Percentiles rank a stretch among this genome's conserved stretches.
phyloP scores from a whole-genome alignment of 2,797 vertebrate species.

The Rhinella marina region DNA sequence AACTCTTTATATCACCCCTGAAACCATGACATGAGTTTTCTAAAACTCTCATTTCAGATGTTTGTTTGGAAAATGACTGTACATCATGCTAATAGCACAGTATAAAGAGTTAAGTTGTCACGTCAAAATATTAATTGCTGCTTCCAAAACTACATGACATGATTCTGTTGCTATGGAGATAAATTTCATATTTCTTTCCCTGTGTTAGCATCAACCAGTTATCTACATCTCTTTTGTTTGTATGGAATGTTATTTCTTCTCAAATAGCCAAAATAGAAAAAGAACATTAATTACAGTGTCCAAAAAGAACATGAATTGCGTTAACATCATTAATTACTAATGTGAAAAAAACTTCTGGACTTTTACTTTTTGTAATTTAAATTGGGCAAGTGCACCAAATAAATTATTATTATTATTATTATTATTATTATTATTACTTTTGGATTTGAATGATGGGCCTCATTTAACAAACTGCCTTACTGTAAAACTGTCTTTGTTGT shows the following conservation, averaged over 20 bases:
- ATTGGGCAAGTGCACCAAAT: too few relatives aligned
- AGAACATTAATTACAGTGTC: conserved; percentile 41
- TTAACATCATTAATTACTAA: conserved; percentile 1
- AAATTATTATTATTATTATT: too few relatives aligned
- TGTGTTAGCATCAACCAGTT: conserved; percentile 37
- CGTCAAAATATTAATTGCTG: conserved; percentile 53
- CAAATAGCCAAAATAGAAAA: conserved; percentile 32
- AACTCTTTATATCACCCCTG: too few relatives aligned
- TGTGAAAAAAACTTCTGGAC: background rate
- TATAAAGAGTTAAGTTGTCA: conserved; percentile 35
- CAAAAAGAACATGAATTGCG: conserved; percentile 5
- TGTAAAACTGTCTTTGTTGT: too few relatives aligned
- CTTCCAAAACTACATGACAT: conserved; percentile 48
- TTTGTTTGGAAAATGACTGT: background rate
- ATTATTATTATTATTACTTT: too few relatives aligned
- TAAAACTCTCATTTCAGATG: background rate
- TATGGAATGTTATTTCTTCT: conserved; percentile 29
- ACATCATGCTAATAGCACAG: background rate
- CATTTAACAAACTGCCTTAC: too few relatives aligned
- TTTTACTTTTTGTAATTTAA: background rate
- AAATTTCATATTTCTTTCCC: conserved; percentile 54
- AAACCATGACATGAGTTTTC: background rate
- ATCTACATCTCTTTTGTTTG: conserved; percentile 51
- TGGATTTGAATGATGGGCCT: too few relatives aligned
- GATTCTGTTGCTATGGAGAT: conserved; percentile 54